A percentile compares a stretch with the other conserved stretches of the same genome.
Evolutionary conservation across 2,888 invertebrate genomes (phyloP).

Genomic region (Monopis laevigella): DNA sequence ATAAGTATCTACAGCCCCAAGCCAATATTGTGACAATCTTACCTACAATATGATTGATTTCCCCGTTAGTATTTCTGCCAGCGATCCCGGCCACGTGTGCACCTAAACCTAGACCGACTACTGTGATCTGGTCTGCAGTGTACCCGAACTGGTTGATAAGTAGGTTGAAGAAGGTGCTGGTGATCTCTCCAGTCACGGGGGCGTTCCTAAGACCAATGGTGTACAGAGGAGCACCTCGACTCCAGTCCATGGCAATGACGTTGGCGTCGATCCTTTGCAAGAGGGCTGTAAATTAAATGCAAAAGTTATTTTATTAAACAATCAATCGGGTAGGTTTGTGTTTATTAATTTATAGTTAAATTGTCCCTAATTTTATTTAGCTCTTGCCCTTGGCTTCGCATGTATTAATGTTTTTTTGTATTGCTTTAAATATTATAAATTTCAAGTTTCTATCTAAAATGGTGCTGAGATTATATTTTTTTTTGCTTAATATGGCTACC

Average conservation of each 20-base stretch:
- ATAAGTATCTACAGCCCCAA: too few species aligned
- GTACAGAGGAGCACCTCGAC: slow-evolving; percentile 30
- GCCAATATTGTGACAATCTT: too few species aligned
- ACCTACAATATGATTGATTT: slow-evolving; percentile 44
- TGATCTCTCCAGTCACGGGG: slow-evolving; percentile 34
- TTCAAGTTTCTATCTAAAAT: too few species aligned
- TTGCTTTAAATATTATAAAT: too few species aligned
- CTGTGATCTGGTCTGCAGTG: slow-evolving; percentile 29
- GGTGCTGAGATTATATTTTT: too few species aligned
- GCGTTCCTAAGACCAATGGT: slow-evolving; percentile 40
- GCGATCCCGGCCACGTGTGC: slow-evolving; percentile 56
- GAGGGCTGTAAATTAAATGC: slow-evolving; percentile 35
- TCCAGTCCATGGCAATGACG: slow-evolving; percentile 54
- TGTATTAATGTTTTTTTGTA: too few species aligned
- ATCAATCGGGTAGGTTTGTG: too few species aligned
- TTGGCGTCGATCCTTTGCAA: slow-evolving; percentile 39
- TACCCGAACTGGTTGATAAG: slow-evolving; percentile 35
- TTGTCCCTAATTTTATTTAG: too few species aligned
- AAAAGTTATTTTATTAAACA: too few species aligned
- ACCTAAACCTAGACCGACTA: slow-evolving; percentile 53
- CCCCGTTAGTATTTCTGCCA: slow-evolving; percentile 30
- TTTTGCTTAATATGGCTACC: too few species aligned
- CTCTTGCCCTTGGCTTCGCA: too few species aligned
- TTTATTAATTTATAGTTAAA: too few species aligned
- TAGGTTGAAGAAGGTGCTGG: slow-evolving; percentile 47